phyloP scores from a whole-genome alignment of 2,888 invertebrate species.

The Lucinisca nassula region DNA sequence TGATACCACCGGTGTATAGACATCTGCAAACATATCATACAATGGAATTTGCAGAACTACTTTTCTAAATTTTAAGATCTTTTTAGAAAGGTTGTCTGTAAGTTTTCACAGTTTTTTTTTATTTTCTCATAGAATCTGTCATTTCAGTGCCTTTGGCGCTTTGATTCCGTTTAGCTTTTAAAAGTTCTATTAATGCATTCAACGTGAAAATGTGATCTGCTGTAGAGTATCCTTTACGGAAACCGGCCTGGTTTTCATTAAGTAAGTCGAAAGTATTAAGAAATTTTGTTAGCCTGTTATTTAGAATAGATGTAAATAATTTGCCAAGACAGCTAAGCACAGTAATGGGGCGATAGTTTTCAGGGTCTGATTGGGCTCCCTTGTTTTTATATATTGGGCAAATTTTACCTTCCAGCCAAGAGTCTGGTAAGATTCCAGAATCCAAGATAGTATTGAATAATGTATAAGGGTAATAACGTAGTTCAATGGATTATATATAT shows the following conservation, averaged over 20 bases:
- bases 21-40: no score
- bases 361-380: conserved; percentile 27
- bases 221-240: conserved; percentile 42
- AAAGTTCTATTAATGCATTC: neutral
- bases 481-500: conserved; percentile 38
- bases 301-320: conserved; percentile 42
- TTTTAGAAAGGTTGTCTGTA: no score
- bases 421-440: conserved; percentile 24
- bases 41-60: no score
- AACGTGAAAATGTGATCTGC: conserved; percentile 11
- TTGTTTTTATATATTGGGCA: conserved; percentile 55
- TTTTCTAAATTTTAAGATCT: no score
- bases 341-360: conserved; percentile 51
- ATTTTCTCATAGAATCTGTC: no score
- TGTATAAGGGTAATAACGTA: conserved; percentile 26
- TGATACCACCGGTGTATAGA: no score
- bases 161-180: neutral
- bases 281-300: conserved; percentile 40
- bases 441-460: conserved; percentile 53
- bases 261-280: conserved; percentile 35
- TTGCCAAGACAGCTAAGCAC: conserved; percentile 53
- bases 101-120: no score
- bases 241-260: conserved; percentile 57
- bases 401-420: conserved; percentile 42
- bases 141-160: no score